Conservation (phyloP, 2,797 vertebrate species). For the Melanotaenia trifasciata region DNA sequence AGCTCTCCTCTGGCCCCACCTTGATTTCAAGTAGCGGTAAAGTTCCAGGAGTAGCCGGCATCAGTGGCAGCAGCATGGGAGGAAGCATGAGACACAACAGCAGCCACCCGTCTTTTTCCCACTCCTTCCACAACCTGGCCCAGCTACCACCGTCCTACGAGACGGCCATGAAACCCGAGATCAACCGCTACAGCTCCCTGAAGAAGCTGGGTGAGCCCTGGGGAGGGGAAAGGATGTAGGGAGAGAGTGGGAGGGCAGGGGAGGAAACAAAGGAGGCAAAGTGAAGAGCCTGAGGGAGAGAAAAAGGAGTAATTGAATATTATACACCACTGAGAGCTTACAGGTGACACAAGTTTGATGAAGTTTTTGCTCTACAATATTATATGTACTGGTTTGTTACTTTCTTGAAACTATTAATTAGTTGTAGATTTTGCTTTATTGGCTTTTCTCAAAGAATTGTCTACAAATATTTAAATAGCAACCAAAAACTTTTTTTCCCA, state of each 20-base stretch:
- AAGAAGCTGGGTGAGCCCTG: conserved; percentile 88
- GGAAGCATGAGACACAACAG: conserved; percentile 73
- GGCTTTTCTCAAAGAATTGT: too few relatives aligned
- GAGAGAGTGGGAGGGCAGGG: background rate
- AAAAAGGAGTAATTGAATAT: conserved; percentile 2
- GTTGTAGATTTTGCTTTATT: too few relatives aligned
- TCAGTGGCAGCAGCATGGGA: conserved; percentile 32
- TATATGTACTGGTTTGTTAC: too few relatives aligned
- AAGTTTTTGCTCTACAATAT: too few relatives aligned
- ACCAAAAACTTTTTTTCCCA: too few relatives aligned
- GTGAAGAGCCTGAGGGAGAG: background rate
- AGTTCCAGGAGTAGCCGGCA: conserved; percentile 30
- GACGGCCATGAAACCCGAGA: conserved; percentile 85
- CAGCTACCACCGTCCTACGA: conserved; percentile 92
- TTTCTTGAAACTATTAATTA: too few relatives aligned
- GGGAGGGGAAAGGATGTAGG: background rate
- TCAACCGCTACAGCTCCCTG: conserved; percentile 90
- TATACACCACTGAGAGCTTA: background rate
- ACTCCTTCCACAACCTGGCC: conserved; percentile 93
- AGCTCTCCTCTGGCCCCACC: conserved; percentile 79
- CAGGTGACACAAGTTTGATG: background rate
- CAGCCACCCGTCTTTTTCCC: conserved; percentile 89
- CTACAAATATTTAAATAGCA: too few relatives aligned
- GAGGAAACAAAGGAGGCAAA: background rate
- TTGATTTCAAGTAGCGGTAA: conserved; percentile 82